phyloP scores from a whole-genome alignment of 2,888 invertebrate genomes.

The Agonopterix arenella region DNA sequence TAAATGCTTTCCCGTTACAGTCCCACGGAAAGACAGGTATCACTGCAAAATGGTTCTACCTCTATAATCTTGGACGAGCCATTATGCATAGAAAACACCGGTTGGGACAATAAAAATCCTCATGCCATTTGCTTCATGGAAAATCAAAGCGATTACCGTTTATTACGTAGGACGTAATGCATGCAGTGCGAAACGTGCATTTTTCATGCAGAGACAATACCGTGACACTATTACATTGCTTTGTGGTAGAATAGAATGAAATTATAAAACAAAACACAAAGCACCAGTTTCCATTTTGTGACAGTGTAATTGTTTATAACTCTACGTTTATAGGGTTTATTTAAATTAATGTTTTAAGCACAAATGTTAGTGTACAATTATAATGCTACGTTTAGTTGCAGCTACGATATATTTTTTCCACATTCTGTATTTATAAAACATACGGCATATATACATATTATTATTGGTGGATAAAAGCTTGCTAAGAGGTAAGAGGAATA shows the following conservation, averaged over 20 bases:
- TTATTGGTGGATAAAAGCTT: too few relatives aligned
- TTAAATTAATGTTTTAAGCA: too few relatives aligned
- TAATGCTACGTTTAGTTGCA: too few relatives aligned
- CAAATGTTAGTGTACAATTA: too few relatives aligned
- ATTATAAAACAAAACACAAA: slow-evolving; percentile 2
- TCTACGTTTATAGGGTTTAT: too few relatives aligned
- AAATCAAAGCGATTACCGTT: slow-evolving; percentile 53
- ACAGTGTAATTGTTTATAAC: too few relatives aligned
- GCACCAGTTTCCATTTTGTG: too few relatives aligned
- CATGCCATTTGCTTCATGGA: slow-evolving; percentile 46
- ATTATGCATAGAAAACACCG: slow-evolving; percentile 63
- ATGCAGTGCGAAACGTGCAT: slow-evolving; percentile 33
- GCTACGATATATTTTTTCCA: too few relatives aligned
- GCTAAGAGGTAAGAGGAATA: too few relatives aligned
- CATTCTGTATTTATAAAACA: too few relatives aligned
- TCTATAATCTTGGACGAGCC: slow-evolving; percentile 53
- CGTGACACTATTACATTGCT: slow-evolving; percentile 11
- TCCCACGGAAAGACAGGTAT: slow-evolving; percentile 57
- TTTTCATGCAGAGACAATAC: slow-evolving; percentile 31
- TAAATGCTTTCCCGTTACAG: slow-evolving; percentile 51
- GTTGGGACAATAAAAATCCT: slow-evolving; percentile 61
- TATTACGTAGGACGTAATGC: slow-evolving; percentile 33
- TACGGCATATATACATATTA: too few relatives aligned
- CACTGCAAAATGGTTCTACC: slow-evolving; percentile 30
- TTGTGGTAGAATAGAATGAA: neutral